Conservation (phyloP, 64 coral and sea anemone genomes). For the Platygyra sinensis region DNA sequence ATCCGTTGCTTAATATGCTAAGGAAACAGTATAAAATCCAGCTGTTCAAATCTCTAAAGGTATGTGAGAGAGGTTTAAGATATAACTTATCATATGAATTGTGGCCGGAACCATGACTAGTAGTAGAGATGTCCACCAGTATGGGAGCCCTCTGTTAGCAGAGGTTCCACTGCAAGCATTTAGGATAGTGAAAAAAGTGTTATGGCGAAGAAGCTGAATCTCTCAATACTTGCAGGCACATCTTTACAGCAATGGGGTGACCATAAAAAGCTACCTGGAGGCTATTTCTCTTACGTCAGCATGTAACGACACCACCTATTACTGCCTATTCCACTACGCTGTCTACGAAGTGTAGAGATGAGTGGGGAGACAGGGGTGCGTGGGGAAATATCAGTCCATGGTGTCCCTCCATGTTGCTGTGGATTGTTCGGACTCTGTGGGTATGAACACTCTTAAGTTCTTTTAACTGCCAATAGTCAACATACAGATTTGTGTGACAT, state of each 20-base stretch:
- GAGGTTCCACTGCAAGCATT: background rate
- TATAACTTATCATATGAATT: no score
- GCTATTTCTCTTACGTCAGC: conserved; percentile 51
- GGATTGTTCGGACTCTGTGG: conserved; percentile 51
- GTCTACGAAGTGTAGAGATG: conserved; percentile 79
- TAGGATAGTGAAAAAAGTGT: background rate
- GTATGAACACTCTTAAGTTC: conserved; percentile 13
- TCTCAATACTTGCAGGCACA: conserved; percentile 18
- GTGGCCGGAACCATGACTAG: no score
- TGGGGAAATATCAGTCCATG: conserved; percentile 37
- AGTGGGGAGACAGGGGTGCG: conserved; percentile 56
- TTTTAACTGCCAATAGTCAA: no score
- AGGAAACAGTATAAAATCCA: no score
- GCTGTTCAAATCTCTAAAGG: no score
- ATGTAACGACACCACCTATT: conserved; percentile 70
- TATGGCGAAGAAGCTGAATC: background rate
- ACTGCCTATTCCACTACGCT: conserved; percentile 68
- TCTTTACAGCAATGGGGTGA: conserved; percentile 60
- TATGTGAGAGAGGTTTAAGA: no score
- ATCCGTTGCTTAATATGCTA: no score
- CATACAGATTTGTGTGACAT: no score
- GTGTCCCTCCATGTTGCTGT: conserved; percentile 51
- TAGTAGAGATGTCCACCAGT: no score
- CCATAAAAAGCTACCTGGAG: conserved; percentile 77
- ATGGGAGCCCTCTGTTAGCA: no score